Conservation (phyloP, 2,888 invertebrate genomes). For the Leucophenga montana region DNA sequence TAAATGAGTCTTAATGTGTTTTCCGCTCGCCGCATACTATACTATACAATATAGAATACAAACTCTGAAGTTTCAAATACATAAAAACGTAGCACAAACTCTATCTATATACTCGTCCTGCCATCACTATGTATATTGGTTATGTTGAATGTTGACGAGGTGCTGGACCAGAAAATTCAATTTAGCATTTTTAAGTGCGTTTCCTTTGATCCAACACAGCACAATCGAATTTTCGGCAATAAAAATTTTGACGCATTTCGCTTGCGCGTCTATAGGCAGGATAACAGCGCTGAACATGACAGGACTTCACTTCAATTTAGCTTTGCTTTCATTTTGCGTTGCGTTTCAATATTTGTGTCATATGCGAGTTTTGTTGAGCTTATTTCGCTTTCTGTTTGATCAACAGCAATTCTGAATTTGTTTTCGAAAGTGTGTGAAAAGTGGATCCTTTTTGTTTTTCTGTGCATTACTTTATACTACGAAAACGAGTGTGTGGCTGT, state of each 20-base stretch:
- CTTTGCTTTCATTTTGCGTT: slow-evolving; percentile 14
- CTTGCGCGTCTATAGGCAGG: slow-evolving; percentile 10
- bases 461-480: too few relatives aligned
- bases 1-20: slow-evolving; percentile 65
- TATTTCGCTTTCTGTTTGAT: slow-evolving; percentile 57
- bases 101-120: not conserved
- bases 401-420: slow-evolving; percentile 29
- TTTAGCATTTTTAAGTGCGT: slow-evolving; percentile 72
- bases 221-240: slow-evolving; percentile 71
- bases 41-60: too few relatives aligned
- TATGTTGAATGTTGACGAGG: slow-evolving; percentile 46
- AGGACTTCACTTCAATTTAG: slow-evolving; percentile 19
- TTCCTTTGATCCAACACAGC: slow-evolving; percentile 72
- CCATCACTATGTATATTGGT: not conserved
- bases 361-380: slow-evolving; percentile 31
- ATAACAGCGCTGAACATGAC: not conserved
- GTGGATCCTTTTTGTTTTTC: not conserved
- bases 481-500: too few relatives aligned
- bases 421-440: not conserved
- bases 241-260: slow-evolving; percentile 54
- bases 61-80: too few relatives aligned
- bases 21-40: slow-evolving; percentile 40
- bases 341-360: not conserved
- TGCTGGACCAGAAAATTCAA: slow-evolving; percentile 70
- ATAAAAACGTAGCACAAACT: not conserved